These are phyloP conservation scores for Formica aserva DNA, from an alignment of 2,888 invertebrate genomes.

Conservation along the genomic window DNA sequence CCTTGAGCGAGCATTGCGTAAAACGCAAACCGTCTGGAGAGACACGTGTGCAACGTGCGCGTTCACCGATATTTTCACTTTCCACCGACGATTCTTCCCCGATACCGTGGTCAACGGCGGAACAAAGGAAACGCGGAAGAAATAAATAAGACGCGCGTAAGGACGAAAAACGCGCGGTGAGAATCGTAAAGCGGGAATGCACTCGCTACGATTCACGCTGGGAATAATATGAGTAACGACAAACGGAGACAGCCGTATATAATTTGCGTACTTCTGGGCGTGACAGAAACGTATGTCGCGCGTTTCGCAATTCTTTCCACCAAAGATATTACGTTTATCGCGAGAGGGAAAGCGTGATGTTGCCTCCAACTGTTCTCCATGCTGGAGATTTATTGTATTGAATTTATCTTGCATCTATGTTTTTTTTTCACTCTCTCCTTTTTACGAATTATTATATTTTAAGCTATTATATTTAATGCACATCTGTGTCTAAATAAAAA, in stretches of 20 bases:
- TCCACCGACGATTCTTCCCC: constrained; percentile 53
- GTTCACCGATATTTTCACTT: constrained; percentile 75
- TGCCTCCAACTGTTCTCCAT: constrained; percentile 2
- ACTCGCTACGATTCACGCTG: constrained; percentile 29
- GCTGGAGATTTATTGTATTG: not conserved
- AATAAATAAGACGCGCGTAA: not conserved
- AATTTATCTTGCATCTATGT: not conserved
- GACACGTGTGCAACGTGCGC: constrained; percentile 23
- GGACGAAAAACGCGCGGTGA: not conserved
- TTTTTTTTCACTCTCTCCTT: too few species aligned
- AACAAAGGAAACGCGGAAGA: constrained; percentile 56
- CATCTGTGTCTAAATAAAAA: too few species aligned
- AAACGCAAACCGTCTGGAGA: constrained; percentile 43
- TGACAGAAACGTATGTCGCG: constrained; percentile 25
- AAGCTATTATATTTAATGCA: not conserved
- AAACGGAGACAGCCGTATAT: not conserved
- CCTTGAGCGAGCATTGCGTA: constrained; percentile 67
- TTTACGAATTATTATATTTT: not conserved
- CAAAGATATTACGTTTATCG: constrained; percentile 3
- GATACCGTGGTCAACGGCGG: constrained; percentile 51
- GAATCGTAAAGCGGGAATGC: constrained; percentile 7
- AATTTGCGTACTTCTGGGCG: constrained; percentile 25
- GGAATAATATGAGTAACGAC: constrained; percentile 27
- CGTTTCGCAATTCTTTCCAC: constrained; percentile 39
- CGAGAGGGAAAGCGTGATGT: constrained; percentile 19